Conservation (phyloP, 1,140 invertebrate species). For the Antheraea pernyi region DNA sequence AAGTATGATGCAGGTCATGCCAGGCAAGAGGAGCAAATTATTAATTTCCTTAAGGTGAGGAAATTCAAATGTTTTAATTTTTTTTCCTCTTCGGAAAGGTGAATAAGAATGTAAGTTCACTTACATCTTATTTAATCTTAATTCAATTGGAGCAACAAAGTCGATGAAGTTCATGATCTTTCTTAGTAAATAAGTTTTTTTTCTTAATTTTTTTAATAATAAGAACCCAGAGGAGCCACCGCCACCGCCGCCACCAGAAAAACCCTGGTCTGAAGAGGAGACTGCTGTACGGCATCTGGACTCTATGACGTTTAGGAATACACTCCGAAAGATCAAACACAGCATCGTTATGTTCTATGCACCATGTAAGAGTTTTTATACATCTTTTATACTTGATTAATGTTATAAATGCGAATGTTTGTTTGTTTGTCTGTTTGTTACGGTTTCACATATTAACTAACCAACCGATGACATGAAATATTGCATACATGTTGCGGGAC, state of each 20-base stretch:
- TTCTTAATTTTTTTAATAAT: too few species aligned
- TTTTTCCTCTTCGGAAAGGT: background rate
- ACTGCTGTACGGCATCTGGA: slow-evolving; percentile 88
- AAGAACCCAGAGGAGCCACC: slow-evolving; percentile 89
- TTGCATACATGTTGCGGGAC: too few species aligned
- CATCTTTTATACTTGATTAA: too few species aligned
- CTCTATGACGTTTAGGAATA: slow-evolving; percentile 84
- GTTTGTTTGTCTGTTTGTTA: too few species aligned
- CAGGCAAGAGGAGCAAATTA: slow-evolving; percentile 87
- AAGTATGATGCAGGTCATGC: slow-evolving; percentile 87
- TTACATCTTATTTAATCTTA: too few species aligned
- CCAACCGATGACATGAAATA: too few species aligned
- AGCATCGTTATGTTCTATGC: slow-evolving; percentile 95
- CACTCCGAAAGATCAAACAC: slow-evolving; percentile 82
- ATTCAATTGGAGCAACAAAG: too few species aligned
- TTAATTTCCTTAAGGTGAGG: slow-evolving; percentile 88
- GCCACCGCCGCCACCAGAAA: slow-evolving; percentile 88
- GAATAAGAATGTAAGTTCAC: too few species aligned
- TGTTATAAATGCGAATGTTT: too few species aligned
- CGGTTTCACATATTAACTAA: too few species aligned
- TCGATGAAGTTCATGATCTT: too few species aligned
- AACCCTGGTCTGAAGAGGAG: slow-evolving; percentile 86
- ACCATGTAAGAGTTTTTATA: slow-evolving; percentile 86
- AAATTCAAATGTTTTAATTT: background rate
- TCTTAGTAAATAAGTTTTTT: too few species aligned